Percentiles rank a stretch among this genome's conserved stretches.
Conservation (phyloP, 2,797 vertebrate genomes). For the Novumbra hubbsi region DNA sequence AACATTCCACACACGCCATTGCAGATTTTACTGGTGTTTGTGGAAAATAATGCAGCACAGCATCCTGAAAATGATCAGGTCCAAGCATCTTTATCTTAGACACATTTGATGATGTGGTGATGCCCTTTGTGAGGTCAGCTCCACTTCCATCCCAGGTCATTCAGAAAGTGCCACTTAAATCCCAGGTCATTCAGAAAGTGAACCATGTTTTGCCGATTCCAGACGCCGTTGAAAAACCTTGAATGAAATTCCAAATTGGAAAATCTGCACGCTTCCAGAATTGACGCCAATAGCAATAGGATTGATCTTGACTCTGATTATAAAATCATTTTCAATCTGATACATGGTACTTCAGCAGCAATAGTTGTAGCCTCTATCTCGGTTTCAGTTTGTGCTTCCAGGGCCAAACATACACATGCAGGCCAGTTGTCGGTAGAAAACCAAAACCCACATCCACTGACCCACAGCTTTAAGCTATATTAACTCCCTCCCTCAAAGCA, state of each 20-base stretch:
- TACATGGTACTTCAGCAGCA: slow-evolving; percentile 10
- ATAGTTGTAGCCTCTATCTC: neutral
- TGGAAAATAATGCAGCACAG: slow-evolving; percentile 36
- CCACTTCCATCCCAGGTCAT: too few relatives aligned
- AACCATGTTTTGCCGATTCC: too few relatives aligned
- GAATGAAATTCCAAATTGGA: too few relatives aligned
- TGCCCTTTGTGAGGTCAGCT: neutral
- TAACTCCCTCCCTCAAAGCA: slow-evolving; percentile 37
- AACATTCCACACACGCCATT: slow-evolving; percentile 6
- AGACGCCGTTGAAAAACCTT: too few relatives aligned
- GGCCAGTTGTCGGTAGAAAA: slow-evolving; percentile 12
- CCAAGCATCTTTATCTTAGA: slow-evolving; percentile 47
- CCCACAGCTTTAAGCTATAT: slow-evolving; percentile 37
- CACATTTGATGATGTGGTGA: slow-evolving; percentile 30
- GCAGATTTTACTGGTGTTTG: neutral
- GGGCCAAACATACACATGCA: slow-evolving; percentile 6
- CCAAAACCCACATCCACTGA: slow-evolving; percentile 27
- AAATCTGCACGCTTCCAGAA: too few relatives aligned
- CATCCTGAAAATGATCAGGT: slow-evolving; percentile 11
- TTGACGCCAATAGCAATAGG: too few relatives aligned
- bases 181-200: too few relatives aligned
- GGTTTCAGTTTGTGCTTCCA: slow-evolving; percentile 15
- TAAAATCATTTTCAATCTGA: slow-evolving; percentile 40
- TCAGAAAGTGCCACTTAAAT: too few relatives aligned
- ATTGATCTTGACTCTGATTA: too few relatives aligned